Conservation (phyloP, 1,140 invertebrate genomes). For the Drosophila hydei region DNA sequence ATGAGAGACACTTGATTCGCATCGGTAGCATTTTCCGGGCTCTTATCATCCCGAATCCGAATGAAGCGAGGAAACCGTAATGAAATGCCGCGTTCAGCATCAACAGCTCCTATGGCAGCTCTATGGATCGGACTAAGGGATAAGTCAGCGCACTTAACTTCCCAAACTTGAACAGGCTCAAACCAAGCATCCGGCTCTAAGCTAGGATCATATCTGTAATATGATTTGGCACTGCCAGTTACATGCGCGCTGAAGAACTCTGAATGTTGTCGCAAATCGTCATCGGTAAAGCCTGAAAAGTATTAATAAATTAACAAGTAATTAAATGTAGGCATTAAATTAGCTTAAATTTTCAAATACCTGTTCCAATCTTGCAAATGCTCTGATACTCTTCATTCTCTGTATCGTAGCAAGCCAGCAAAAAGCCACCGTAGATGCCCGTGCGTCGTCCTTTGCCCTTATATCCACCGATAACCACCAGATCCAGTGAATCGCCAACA, state of each 20-base stretch:
- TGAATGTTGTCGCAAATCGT: slow-evolving; percentile 91
- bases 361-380: slow-evolving; percentile 96
- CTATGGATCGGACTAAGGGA: slow-evolving; percentile 97
- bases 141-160: slow-evolving; percentile 99
- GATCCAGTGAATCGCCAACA: slow-evolving; percentile 96
- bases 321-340: neutral
- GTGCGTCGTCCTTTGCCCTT: slow-evolving; percentile 97
- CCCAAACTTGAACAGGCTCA: slow-evolving; percentile 96
- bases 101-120: slow-evolving; percentile 95
- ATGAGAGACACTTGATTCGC: slow-evolving; percentile 92
- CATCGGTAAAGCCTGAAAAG: slow-evolving; percentile 92
- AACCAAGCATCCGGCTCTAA: slow-evolving; percentile 98
- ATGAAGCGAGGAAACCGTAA: slow-evolving; percentile 98
- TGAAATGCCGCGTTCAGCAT: slow-evolving; percentile 97
- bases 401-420: slow-evolving; percentile 98
- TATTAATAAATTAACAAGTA: neutral
- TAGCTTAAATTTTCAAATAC: slow-evolving; percentile 76
- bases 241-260: slow-evolving; percentile 92
- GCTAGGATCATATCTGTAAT: slow-evolving; percentile 92
- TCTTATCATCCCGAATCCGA: slow-evolving; percentile 96
- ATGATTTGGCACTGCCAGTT: slow-evolving; percentile 90
- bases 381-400: slow-evolving; percentile 96
- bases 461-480: slow-evolving; percentile 98
- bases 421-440: slow-evolving; percentile 97
- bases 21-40: slow-evolving; percentile 95